A percentile compares a stretch with the other conserved stretches of the same genome.
Conservation (phyloP, 2,888 invertebrate genomes). For the Dasypolia templi region DNA sequence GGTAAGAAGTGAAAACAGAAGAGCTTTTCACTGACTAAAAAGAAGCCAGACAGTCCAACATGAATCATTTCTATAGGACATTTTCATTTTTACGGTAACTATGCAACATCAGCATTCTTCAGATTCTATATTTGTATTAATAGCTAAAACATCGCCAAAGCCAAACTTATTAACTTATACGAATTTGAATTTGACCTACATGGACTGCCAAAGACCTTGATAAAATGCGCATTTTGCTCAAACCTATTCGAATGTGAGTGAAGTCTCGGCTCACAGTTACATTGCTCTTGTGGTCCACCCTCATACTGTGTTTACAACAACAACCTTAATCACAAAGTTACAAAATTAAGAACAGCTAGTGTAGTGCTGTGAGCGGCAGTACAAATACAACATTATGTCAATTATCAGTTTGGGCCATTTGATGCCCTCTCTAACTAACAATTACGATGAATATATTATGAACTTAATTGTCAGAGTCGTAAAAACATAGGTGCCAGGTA, state of each 20-base stretch:
- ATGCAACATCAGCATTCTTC: neutral
- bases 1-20: neutral
- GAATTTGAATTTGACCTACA: slow-evolving; percentile 43
- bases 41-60: slow-evolving; percentile 17
- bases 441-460: slow-evolving; percentile 38
- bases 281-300: slow-evolving; percentile 14
- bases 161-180: slow-evolving; percentile 25
- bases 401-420: slow-evolving; percentile 31
- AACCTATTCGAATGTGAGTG: slow-evolving; percentile 12
- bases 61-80: neutral
- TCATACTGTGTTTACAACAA: slow-evolving; percentile 26
- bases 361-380: slow-evolving; percentile 6
- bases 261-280: neutral
- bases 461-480: slow-evolving; percentile 18
- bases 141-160: neutral
- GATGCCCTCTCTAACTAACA: slow-evolving; percentile 20
- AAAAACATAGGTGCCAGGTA: slow-evolving; percentile 36
- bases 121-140: neutral
- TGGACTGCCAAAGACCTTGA: slow-evolving; percentile 10
- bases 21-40: neutral
- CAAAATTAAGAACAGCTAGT: slow-evolving; percentile 33
- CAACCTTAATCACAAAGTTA: slow-evolving; percentile 31
- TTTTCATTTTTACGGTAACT: slow-evolving; percentile 1
- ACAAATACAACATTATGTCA: slow-evolving; percentile 34
- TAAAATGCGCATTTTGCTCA: slow-evolving; percentile 13